Evolutionary conservation across 2,888 invertebrate genomes (phyloP).

Genomic region (Chrysotoxum bicinctum): DNA sequence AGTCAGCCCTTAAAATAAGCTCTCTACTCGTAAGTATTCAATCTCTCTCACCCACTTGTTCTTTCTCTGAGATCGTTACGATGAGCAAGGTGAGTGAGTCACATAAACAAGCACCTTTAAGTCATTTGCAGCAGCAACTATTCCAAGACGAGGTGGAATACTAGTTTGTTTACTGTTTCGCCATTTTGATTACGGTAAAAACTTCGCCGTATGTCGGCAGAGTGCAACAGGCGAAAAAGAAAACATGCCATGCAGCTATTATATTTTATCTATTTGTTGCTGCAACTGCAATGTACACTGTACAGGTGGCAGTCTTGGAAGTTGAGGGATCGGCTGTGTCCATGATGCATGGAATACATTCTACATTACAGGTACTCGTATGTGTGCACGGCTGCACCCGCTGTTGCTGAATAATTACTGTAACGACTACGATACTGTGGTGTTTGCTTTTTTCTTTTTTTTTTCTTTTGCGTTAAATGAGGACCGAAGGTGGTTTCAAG

Average conservation of each 20-base stretch:
- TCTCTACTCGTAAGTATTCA: background rate
- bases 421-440: slow-evolving; percentile 28
- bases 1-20: slow-evolving; percentile 35
- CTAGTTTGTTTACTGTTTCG: slow-evolving; percentile 68
- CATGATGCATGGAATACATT: slow-evolving; percentile 58
- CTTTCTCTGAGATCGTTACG: slow-evolving; percentile 24
- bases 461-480: slow-evolving; percentile 20
- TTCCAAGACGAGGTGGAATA: slow-evolving; percentile 20
- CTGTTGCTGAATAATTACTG: slow-evolving; percentile 59
- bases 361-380: background rate
- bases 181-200: slow-evolving; percentile 69
- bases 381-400: slow-evolving; percentile 42
- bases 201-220: slow-evolving; percentile 40
- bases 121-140: slow-evolving; percentile 18
- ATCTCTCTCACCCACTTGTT: slow-evolving; percentile 26
- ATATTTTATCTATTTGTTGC: slow-evolving; percentile 49
- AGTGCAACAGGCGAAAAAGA: slow-evolving; percentile 58
- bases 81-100: slow-evolving; percentile 54
- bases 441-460: slow-evolving; percentile 4
- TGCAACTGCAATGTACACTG: slow-evolving; percentile 22
- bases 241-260: slow-evolving; percentile 60
- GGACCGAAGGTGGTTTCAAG: slow-evolving; percentile 33
- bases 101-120: slow-evolving; percentile 35
- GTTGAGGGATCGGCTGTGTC: slow-evolving; percentile 60
- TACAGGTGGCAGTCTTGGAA: slow-evolving; percentile 55